Evolutionary conservation across 2,797 vertebrate genomes (phyloP).

Genomic region (Champsocephalus gunnari): DNA sequence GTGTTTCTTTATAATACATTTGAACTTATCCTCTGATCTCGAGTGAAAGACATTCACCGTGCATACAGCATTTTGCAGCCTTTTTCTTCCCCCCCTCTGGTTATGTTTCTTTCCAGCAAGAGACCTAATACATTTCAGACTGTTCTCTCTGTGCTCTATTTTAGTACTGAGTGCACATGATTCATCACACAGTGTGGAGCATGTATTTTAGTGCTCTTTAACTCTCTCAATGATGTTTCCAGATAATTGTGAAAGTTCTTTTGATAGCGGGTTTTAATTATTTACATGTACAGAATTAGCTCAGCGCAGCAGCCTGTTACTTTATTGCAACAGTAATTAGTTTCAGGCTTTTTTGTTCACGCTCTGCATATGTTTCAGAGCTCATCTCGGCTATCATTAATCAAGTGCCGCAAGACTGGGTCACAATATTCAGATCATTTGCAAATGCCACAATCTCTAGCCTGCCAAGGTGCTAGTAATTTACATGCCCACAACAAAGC

Average conservation of each 20-base stretch:
- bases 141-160: slow-evolving; percentile 56
- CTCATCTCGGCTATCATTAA: slow-evolving; percentile 73
- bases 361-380: slow-evolving; percentile 57
- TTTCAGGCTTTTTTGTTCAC: slow-evolving; percentile 43
- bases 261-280: slow-evolving; percentile 71
- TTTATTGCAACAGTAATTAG: slow-evolving; percentile 64
- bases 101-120: slow-evolving; percentile 49
- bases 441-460: slow-evolving; percentile 72
- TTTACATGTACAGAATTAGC: slow-evolving; percentile 71
- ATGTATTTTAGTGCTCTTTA: slow-evolving; percentile 59
- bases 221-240: slow-evolving; percentile 55
- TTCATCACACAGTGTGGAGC: slow-evolving; percentile 55
- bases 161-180: slow-evolving; percentile 50
- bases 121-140: slow-evolving; percentile 44
- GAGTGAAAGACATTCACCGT: slow-evolving; percentile 8
- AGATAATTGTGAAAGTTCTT: slow-evolving; percentile 59
- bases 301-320: slow-evolving; percentile 46
- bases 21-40: slow-evolving; percentile 24
- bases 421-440: slow-evolving; percentile 75
- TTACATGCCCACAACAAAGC: slow-evolving; percentile 70
- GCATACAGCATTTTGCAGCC: slow-evolving; percentile 11
- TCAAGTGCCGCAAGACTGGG: slow-evolving; percentile 70
- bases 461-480: slow-evolving; percentile 67
- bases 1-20: neutral
- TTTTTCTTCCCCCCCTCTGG: slow-evolving; percentile 14